Evolutionary conservation across 2,113 vertebrate genomes (phyloP).

Genomic region (Helogale parvula): DNA sequence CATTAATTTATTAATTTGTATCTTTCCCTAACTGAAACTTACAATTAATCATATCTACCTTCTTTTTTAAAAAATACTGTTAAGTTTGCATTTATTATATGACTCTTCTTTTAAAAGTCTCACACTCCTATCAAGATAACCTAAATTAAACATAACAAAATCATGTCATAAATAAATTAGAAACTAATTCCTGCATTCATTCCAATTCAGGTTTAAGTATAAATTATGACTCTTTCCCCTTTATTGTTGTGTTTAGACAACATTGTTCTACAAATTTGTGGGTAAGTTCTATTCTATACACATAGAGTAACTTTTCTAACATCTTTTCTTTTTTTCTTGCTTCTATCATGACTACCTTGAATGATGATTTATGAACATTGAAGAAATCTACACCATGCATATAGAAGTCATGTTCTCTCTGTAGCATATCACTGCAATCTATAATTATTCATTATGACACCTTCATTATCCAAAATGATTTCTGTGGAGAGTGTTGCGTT

Average conservation of each 20-base stretch:
- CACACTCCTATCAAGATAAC: not conserved
- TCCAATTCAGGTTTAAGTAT: not conserved
- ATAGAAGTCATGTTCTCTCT: not conserved
- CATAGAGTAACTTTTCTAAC: not conserved
- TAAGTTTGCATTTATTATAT: not conserved
- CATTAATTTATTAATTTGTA: not conserved
- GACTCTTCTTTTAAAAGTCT: not conserved
- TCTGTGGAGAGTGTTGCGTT: not conserved
- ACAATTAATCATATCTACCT: not conserved
- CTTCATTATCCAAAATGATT: not conserved
- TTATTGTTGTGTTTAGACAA: not conserved
- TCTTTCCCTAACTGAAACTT: not conserved
- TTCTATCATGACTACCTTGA: conserved; percentile 4
- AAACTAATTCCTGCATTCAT: not conserved
- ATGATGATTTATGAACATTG: conserved; percentile 12
- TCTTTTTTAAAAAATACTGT: not conserved
- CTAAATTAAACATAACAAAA: not conserved
- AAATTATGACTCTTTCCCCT: not conserved
- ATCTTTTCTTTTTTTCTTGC: not conserved
- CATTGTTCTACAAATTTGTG: not conserved
- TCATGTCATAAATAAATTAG: not conserved
- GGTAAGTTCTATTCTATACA: not conserved
- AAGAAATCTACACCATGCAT: not conserved
- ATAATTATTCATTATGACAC: conserved; percentile 5
- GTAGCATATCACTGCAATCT: not conserved